Conservation (phyloP, 2,797 vertebrate genomes). For the Oceanodroma leucorhoa region DNA sequence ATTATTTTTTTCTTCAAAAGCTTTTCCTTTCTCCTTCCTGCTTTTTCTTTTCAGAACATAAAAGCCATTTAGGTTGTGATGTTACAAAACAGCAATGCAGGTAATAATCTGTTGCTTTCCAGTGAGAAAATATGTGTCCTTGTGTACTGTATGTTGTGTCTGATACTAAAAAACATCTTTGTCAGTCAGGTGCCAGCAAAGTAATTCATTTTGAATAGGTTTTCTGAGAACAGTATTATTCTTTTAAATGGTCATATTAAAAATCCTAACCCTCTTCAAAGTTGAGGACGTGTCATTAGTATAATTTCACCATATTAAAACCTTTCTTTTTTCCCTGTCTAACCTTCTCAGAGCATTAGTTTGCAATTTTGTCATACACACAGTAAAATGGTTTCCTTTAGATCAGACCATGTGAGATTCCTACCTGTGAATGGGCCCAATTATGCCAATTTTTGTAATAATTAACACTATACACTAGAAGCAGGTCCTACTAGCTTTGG, state of each 20-base stretch:
- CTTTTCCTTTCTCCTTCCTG: conserved; percentile 24
- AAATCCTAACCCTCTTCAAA: not conserved
- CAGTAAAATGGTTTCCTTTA: not conserved
- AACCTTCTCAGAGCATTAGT: not conserved
- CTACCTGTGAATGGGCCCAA: not conserved
- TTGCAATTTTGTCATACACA: not conserved
- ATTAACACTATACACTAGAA: not conserved
- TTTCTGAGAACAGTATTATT: conserved; percentile 5
- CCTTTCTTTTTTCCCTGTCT: not conserved
- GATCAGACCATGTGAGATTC: not conserved
- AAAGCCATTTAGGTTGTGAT: conserved; percentile 71
- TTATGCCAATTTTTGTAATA: not conserved
- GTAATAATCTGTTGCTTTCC: conserved; percentile 48
- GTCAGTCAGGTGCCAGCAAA: conserved; percentile 24
- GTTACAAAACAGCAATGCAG: conserved; percentile 72
- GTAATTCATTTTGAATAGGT: not conserved
- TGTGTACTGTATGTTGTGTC: not conserved
- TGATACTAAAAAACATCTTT: conserved; percentile 24
- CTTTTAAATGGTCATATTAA: not conserved
- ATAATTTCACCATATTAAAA: conserved; percentile 5
- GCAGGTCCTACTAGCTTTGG: not conserved
- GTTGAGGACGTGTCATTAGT: not conserved
- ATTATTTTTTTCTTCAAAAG: conserved; percentile 71
- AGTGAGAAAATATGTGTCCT: conserved; percentile 43
- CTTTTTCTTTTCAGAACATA: conserved; percentile 66